Evolutionary conservation across 1,140 invertebrate species (phyloP), one percentile per base, ranked within the genome.

Genomic region (Ericerus pela): DNA sequence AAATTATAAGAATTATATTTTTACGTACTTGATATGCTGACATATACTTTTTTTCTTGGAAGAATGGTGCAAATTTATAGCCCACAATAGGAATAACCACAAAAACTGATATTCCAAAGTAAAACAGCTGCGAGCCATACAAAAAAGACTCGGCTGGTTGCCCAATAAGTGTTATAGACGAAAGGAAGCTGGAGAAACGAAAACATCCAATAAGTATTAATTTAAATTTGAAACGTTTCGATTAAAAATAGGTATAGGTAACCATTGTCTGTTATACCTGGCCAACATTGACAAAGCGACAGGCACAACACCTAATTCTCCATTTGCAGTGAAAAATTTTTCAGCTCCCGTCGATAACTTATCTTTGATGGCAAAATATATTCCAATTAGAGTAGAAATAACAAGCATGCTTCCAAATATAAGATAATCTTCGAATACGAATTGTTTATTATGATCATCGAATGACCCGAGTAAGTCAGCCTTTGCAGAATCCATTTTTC

Each of bases 301-400:
- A 10, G 71, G 71, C 10, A 72, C 58, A 0, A 68, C 66, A 12
- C 63, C 62, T 55, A 72, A 59, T 27, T 65, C 62, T 16, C 68
- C 63, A 26, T 62, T 62, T 8, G 60, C 69, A 33, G 65, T 66
- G 1, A 70, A 59, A 51, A 69, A 69, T 47, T 70, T 65, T 11
- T 47, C 1, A 52, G 68, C 70, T 83, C 77, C 79, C 20, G 16
- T 47, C n/a, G 30, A 33, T 10, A 10, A 10, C 26, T 24, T 20
- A 22, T 47, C 41, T 47, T 47, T 47, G 14, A 47, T 47, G 2
- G 41, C 41, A 62, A 78, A 86, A 69, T 84, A 88, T 1, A 88
- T 67, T 0, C 87, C 87, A 57, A 89, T 88, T 1, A 79, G 69
- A 0, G 82, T 73, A 6, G 84, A 87, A 0, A 81, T 62, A 0